Conservation (phyloP, 2,113 vertebrate species). For the Zosterops borbonicus region DNA sequence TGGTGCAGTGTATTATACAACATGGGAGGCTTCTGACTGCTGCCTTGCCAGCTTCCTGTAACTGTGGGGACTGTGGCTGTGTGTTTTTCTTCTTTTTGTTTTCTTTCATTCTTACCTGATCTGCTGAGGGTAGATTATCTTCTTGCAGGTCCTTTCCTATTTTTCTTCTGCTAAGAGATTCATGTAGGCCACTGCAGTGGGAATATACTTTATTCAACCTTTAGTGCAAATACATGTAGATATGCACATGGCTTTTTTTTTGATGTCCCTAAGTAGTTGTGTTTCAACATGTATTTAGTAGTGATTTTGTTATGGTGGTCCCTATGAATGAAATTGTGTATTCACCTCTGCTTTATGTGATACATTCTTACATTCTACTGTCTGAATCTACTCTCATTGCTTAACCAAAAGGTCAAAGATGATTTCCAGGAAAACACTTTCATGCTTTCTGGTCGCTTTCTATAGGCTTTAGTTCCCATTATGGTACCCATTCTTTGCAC, state of each 20-base stretch:
- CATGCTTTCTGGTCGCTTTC: background rate
- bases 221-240: background rate
- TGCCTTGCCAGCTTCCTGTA: background rate
- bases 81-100: background rate
- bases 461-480: background rate
- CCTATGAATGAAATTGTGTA: background rate
- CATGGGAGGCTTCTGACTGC: background rate
- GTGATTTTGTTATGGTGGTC: background rate
- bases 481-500: background rate
- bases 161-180: background rate
- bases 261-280: background rate
- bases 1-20: background rate
- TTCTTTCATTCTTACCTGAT: background rate
- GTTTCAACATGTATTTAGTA: background rate
- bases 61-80: background rate
- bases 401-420: background rate
- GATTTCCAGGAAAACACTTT: background rate
- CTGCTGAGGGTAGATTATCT: background rate
- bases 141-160: background rate
- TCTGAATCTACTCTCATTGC: background rate
- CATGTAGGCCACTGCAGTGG: background rate
- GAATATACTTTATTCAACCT: background rate
- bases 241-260: background rate
- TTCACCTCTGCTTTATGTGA: background rate
- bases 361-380: background rate